Percentiles rank a stretch among this genome's conserved stretches.
phyloP scores from a whole-genome alignment of 1,140 invertebrate species.

The Reticulitermes speratus region DNA sequence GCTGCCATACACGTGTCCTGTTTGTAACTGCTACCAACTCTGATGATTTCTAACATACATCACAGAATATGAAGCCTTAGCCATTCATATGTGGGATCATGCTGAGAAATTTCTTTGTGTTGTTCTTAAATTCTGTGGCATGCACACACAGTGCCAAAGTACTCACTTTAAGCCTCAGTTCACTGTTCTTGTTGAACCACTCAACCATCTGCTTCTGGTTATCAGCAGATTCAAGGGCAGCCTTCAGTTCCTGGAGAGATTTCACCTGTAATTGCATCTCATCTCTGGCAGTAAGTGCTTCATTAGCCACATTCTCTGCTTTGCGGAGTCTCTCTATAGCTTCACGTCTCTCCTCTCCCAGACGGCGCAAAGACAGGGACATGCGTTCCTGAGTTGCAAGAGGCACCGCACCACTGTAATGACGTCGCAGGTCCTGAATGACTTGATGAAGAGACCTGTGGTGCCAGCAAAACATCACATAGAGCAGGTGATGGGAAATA shows the following conservation, averaged over 20 bases:
- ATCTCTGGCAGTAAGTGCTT: constrained; percentile 16
- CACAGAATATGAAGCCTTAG: no score
- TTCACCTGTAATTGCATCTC: constrained; percentile 21
- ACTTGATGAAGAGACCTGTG: constrained; percentile 26
- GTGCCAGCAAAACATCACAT: neutral
- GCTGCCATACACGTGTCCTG: no score
- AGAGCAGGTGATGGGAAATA: no score
- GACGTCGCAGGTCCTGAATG: constrained; percentile 27
- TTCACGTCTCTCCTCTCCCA: constrained; percentile 24
- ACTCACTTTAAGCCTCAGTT: constrained; percentile 37
- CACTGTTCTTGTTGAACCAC: constrained; percentile 38
- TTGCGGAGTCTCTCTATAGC: constrained; percentile 9
- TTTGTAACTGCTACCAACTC: no score
- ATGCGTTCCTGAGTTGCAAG: constrained; percentile 6
- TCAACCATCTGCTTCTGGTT: constrained; percentile 29
- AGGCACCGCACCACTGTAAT: constrained; percentile 20
- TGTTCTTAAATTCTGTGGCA: no score
- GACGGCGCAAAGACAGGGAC: neutral
- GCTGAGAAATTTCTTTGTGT: no score
- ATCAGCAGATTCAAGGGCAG: neutral
- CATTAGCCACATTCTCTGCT: constrained; percentile 41
- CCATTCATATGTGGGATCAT: no score
- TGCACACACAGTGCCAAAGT: no score
- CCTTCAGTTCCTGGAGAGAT: constrained; percentile 19
- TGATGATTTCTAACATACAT: no score